A percentile compares a stretch with the other conserved stretches of the same genome.
Evolutionary conservation across 2,797 vertebrate genomes (phyloP).

Genomic region (Lithobates pipiens): DNA sequence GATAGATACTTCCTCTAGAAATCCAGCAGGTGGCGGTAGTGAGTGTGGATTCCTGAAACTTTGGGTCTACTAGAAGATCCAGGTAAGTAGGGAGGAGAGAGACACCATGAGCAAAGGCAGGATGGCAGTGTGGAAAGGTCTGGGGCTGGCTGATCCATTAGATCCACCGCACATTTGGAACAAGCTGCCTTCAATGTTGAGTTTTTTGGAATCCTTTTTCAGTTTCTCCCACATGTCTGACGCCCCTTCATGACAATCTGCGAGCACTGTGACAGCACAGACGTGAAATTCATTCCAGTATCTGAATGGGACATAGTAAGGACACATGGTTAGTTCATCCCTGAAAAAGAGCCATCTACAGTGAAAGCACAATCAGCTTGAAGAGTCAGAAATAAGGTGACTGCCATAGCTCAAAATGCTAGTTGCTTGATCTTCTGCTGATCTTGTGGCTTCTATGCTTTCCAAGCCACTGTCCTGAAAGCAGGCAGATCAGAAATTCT

Average conservation of each 20-base stretch:
- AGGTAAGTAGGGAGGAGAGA: conserved; percentile 86
- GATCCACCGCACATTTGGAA: conserved; percentile 93
- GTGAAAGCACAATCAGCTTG: background rate
- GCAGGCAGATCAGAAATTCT: background rate
- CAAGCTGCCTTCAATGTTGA: conserved; percentile 95
- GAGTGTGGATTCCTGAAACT: conserved; percentile 68
- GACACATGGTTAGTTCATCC: background rate
- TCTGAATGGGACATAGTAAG: conserved; percentile 73
- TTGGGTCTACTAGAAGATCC: conserved; percentile 85
- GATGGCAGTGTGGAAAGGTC: conserved; percentile 72
- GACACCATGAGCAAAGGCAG: conserved; percentile 80
- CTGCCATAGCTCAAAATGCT: background rate
- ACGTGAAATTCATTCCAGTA: conserved; percentile 98
- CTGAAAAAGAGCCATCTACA: background rate
- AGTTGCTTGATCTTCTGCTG: background rate
- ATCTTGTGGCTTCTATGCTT: too few relatives aligned
- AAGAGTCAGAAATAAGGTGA: background rate
- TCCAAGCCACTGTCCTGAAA: background rate
- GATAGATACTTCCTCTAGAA: conserved; percentile 77
- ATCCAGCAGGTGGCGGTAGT: conserved; percentile 81
- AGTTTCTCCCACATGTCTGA: conserved; percentile 97
- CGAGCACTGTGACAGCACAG: conserved; percentile 92
- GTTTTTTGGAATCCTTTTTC: conserved; percentile 93
- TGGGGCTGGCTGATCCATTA: conserved; percentile 77
- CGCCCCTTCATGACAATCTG: conserved; percentile 96